Base-by-base conservation (phyloP, 2,888 invertebrate species). In the Cecidostiba fungosa region DNA sequence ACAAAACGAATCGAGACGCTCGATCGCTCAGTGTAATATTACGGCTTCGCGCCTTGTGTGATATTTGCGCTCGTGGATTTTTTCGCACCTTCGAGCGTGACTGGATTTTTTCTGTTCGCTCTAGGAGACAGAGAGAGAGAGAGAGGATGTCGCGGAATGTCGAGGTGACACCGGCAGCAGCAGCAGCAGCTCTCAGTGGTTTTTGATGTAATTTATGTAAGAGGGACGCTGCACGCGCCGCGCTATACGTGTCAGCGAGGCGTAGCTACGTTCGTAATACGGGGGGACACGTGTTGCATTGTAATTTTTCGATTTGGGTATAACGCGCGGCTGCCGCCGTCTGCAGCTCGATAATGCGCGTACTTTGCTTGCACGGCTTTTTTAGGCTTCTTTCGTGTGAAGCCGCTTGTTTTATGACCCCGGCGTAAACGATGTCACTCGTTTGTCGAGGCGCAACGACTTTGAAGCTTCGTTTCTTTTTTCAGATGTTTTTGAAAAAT, bases 151-250 rank as follows among this genome's bases (percentile, higher is more conserved):
- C 54, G 47, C 4, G 36, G 54, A 69, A 70, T 59, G 66, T 19
- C 23, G 29, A 70, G 74, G 19, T 47, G 36, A n/a, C 39, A 29
- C 36, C 26, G 32, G 0, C 43, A 10, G 43, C 43, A 43, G 43
- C 32, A 32, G 6, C 29, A 32, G 76, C 2, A 47, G 36, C n/a
- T 19, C 23, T 50, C 62, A 50, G 66, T 82, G 72, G 54, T 78
- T 82, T 85, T 77, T 59, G n/a, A 81, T 54, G 78, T 85, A 85
- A 85, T 85, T 82, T 90, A 91, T 89, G 90, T 80, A 86, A 79
- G 54, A 86, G 89, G 89, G 88, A 89, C 89, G 86, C 87, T 66
- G 36, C 73, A 23, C 32, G 66, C 86, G 88, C 86, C 88, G 87
- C n/a, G 39, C 72, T 32, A 23, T 36, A 72, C 39, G 39, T 72